Evolutionary conservation across 2,888 invertebrate genomes (phyloP), one percentile per base, ranked within the genome.

Genomic region (Melipona bicolor): DNA sequence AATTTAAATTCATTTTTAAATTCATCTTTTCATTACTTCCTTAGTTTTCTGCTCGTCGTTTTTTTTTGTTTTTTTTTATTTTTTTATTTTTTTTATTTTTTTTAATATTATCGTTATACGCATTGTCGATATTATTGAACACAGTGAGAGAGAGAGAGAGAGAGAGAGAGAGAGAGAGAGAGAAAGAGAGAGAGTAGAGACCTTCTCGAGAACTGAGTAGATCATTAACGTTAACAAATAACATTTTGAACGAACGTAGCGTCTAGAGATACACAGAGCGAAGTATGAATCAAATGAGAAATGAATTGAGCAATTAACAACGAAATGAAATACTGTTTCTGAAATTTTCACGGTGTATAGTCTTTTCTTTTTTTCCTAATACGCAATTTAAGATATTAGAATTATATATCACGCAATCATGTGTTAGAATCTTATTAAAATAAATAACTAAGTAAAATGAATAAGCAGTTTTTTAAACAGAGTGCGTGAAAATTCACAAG

Each of bases 1-100:
- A 71, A 77, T 61, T 67, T 24, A 71, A 69, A 70, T 43, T 76
- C 52, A 9, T 32, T 52, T n/a, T 61, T 69, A 77, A 56, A 24
- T 17, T 15, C 6, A 15, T 32, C 1, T 65, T 19, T 4, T 59
- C 11, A 50, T 49, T 17, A 17, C 4, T 72, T 24, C 17, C 43
- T 15, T 49, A 59, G 11, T 17, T 52, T 52, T 52, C 5, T 32
- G 15, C 13, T 24, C 62, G 27, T 27, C 2, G n/a, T 43, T 24
- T 19, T 19, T 43, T 43, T 43, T 43, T 43, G 0, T 9, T 32
- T 43, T 43, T 36, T 43, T 43, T 43, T 1, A 36, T 36, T 43
- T 43, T 43, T 43, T 43, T 9, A 4, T n/a, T 36, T 36, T 36
- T 36, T 36, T 36, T 27, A 27, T 43, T 9, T 43, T 9, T 43